Percentiles rank a stretch among this genome's conserved stretches.
phyloP scores from a whole-genome alignment of 2,888 invertebrate genomes.

The Belgica antarctica region DNA sequence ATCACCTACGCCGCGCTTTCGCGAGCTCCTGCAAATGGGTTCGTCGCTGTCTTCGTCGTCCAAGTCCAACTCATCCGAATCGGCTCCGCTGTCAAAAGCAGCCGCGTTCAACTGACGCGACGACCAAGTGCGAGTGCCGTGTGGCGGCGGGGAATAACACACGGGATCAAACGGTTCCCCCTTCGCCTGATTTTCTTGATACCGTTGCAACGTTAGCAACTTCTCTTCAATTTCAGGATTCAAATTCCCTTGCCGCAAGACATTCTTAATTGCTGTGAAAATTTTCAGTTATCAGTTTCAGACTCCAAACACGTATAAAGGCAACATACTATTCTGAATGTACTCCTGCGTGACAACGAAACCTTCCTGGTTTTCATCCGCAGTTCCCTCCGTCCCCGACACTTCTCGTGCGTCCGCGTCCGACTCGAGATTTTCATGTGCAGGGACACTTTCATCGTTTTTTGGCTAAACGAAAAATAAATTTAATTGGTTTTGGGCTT shows the following conservation, averaged over 20 bases:
- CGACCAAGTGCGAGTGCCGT: no score
- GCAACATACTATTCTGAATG: constrained; percentile 84
- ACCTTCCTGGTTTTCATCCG: constrained; percentile 41
- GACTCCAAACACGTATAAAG: constrained; percentile 46
- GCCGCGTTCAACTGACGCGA: constrained; percentile 52
- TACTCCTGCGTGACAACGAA: constrained; percentile 90
- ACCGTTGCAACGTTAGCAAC: constrained; percentile 79
- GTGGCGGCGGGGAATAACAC: background rate
- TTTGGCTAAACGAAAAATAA: constrained; percentile 13
- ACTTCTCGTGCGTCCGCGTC: constrained; percentile 21
- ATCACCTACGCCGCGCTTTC: background rate
- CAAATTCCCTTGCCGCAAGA: constrained; percentile 85
- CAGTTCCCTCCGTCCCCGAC: constrained; percentile 39
- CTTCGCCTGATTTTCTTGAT: constrained; percentile 77
- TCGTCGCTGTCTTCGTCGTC: background rate
- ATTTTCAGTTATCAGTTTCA: constrained; percentile 27
- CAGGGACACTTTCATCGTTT: constrained; percentile 43
- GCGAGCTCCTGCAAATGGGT: background rate
- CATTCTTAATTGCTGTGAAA: constrained; percentile 80
- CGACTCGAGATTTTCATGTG: constrained; percentile 32
- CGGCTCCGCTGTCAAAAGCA: constrained; percentile 47
- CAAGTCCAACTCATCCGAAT: constrained; percentile 29
- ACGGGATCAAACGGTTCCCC: constrained; percentile 54
- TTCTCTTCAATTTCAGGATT: constrained; percentile 93
- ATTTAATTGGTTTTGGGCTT: background rate